Percentiles rank a stretch among this genome's conserved stretches.
Evolutionary conservation across 1,140 invertebrate genomes (phyloP).

Genomic region (Ceratina calcarata): DNA sequence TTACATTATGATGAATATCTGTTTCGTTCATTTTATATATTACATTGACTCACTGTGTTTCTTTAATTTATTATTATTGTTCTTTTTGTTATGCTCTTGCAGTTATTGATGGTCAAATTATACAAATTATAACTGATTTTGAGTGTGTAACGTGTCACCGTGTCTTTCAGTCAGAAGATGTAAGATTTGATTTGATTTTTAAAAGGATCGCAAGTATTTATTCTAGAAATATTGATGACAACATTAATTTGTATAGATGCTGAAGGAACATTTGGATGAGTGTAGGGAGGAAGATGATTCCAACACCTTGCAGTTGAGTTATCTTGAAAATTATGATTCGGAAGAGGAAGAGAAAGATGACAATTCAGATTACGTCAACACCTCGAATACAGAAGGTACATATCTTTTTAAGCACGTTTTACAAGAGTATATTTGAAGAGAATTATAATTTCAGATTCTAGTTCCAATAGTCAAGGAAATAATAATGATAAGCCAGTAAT

Average conservation of each 20-base stretch:
- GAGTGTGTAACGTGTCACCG: slow-evolving; percentile 77
- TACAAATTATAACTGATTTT: slow-evolving; percentile 73
- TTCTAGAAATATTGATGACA: slow-evolving; percentile 5
- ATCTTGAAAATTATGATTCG: slow-evolving; percentile 71
- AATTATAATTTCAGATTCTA: slow-evolving; percentile 47
- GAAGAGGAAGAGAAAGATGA: slow-evolving; percentile 68
- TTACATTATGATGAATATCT: not conserved
- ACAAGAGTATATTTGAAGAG: not conserved
- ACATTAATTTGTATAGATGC: slow-evolving; percentile 60
- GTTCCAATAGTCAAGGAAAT: slow-evolving; percentile 62
- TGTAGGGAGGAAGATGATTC: slow-evolving; percentile 77
- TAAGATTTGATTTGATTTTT: slow-evolving; percentile 51
- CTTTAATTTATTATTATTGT: not conserved
- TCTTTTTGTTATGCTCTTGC: slow-evolving; percentile 36
- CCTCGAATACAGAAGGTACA: slow-evolving; percentile 60
- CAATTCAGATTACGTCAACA: slow-evolving; percentile 63
- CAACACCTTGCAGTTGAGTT: slow-evolving; percentile 71
- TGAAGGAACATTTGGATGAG: slow-evolving; percentile 76
- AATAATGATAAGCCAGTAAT: slow-evolving; percentile 72
- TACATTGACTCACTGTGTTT: slow-evolving; percentile 2
- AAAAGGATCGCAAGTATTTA: not conserved
- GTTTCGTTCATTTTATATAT: slow-evolving; percentile 6
- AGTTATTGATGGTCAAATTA: slow-evolving; percentile 71
- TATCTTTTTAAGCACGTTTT: slow-evolving; percentile 3
- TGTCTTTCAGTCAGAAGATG: slow-evolving; percentile 73